These are phyloP conservation scores for Phyllotreta striolata DNA, from an alignment of 2,888 invertebrate species.

Conservation along the genomic window DNA sequence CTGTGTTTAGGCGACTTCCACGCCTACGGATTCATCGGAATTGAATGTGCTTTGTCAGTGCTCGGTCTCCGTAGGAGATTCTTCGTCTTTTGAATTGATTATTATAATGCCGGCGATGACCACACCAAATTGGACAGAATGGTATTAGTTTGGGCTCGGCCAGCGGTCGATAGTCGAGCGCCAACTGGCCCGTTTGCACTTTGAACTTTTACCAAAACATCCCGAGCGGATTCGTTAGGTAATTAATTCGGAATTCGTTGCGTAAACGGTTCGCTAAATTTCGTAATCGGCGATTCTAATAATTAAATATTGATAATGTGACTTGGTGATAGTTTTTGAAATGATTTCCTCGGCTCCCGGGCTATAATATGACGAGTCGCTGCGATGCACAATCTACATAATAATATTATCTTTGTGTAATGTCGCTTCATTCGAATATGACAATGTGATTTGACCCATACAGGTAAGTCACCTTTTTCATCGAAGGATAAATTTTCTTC, in stretches of 20 bases:
- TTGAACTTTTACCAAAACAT: not conserved
- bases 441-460: slow-evolving; percentile 11
- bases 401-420: slow-evolving; percentile 1
- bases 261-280: too few species aligned
- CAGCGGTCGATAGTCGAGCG: slow-evolving; percentile 17
- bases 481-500: too few species aligned
- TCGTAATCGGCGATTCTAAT: too few species aligned
- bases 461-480: too few species aligned
- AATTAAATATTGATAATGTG: too few species aligned
- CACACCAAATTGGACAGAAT: slow-evolving; percentile 36
- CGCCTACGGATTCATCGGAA: slow-evolving; percentile 48
- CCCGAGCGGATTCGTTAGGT: not conserved
- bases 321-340: too few species aligned
- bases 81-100: slow-evolving; percentile 39
- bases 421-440: slow-evolving; percentile 7
- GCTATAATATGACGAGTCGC: not conserved
- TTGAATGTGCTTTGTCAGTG: slow-evolving; percentile 51
- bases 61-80: slow-evolving; percentile 42
- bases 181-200: not conserved
- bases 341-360: not conserved
- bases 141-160: slow-evolving; percentile 43
- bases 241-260: too few species aligned
- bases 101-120: slow-evolving; percentile 41
- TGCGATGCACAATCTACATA: slow-evolving; percentile 4
- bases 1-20: slow-evolving; percentile 46